Evolutionary conservation across 2,113 vertebrate species (phyloP), one percentile per base, ranked within the genome.

Genomic region (Phrynosoma blainvillii): DNA sequence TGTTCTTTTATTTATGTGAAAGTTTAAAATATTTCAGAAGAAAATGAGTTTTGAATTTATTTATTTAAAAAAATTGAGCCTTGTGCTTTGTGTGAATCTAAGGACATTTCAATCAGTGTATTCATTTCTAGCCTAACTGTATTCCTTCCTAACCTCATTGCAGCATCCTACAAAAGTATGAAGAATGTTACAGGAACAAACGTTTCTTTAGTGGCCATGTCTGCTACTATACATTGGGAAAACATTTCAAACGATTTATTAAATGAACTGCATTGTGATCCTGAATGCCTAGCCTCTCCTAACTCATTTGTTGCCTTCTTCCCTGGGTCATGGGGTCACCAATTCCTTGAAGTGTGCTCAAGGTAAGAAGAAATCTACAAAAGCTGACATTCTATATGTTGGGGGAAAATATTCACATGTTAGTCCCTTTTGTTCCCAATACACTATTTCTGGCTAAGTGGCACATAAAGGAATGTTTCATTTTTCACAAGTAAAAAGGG

Each of bases 281-380:
- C 10, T 79, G 52, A 87, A 74, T 74, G 70, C 56, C 32, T 23
- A 59, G 54, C 66, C 79, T 74, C 27, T 74, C 78, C 70, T 73
- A 36, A 87, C 79, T 87, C 78, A 81, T 74, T 74, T 42, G 36
- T 81, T 80, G 78, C 66, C 54, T 80, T 87, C 47, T 86, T 70
- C 70, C 71, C 78, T 74, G 25, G 32, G 32, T 54, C 68, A 59
- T 13, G 6, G 32, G 36, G n/a, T 73, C 47, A 87, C 36, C 80
- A 74, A 74, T 40, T n/a, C 78, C 68, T 80, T 87, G 27, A 81
- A 73, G 78, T 80, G 54, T 30, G 13, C 40, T 30, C 18, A 8
- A 12, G n/a, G 14, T 8, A 14, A 9, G 2, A 16, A 36, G 16
- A 30, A n/a, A 16, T 52, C 9, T 80, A 62, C 76, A 84, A 88